Conservation (phyloP, 2,113 vertebrate genomes). For the Otolemur garnettii region DNA sequence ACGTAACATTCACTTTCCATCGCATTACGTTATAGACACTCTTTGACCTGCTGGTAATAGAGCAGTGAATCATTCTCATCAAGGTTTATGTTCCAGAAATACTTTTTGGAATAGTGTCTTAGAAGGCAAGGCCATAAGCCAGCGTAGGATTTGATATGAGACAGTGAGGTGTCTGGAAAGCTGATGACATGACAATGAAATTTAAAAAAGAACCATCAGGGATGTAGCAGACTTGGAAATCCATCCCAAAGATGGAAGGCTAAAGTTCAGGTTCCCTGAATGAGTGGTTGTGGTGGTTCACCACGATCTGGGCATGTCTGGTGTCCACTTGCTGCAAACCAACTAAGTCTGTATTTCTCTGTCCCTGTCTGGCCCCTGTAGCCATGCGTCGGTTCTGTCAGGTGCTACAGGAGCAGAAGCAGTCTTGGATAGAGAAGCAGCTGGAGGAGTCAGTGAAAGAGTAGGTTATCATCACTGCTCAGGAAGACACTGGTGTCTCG, state of each 20-base stretch:
- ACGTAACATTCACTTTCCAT: background rate
- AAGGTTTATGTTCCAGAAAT: background rate
- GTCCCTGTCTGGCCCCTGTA: background rate
- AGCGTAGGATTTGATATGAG: background rate
- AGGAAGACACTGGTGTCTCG: background rate
- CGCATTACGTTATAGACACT: background rate
- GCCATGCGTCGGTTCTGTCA: background rate
- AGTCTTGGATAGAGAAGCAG: rapidly evolving
- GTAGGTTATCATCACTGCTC: rapidly evolving
- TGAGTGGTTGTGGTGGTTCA: background rate
- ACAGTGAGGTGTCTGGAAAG: background rate
- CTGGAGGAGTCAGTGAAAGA: rapidly evolving
- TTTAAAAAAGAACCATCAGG: background rate
- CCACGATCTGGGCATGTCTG: background rate
- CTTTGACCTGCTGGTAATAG: background rate
- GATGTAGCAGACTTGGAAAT: background rate
- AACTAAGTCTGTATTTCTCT: background rate
- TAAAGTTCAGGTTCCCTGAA: background rate
- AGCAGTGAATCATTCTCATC: background rate
- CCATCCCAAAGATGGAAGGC: background rate
- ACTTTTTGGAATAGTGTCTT: background rate
- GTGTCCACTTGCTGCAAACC: no score
- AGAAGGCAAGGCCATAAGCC: background rate
- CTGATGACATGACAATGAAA: background rate
- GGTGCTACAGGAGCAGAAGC: background rate